phyloP scores from a whole-genome alignment of 2,888 invertebrate species.

The Cylloceria caligata region DNA sequence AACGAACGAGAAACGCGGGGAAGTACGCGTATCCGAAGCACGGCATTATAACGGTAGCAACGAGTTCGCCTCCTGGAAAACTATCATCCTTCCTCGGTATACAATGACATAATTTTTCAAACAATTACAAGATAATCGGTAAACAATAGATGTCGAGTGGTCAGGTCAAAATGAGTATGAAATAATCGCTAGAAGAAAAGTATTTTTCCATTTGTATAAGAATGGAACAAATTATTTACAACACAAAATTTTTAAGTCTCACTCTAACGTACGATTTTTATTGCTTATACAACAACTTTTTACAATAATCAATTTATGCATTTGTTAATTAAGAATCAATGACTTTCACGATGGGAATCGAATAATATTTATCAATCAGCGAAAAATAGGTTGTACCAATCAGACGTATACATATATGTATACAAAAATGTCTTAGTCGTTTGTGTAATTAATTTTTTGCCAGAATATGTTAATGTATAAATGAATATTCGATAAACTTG shows the following conservation, averaged over 20 bases:
- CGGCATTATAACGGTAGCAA: slow-evolving; percentile 43
- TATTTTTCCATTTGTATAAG: neutral
- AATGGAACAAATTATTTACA: too few relatives aligned
- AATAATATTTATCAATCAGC: too few relatives aligned
- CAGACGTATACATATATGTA: too few relatives aligned
- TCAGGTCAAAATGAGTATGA: neutral
- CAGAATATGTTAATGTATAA: neutral
- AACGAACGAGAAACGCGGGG: slow-evolving; percentile 43
- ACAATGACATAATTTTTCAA: slow-evolving; percentile 39
- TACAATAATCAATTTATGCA: too few relatives aligned
- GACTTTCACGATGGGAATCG: too few relatives aligned
- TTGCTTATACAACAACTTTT: too few relatives aligned
- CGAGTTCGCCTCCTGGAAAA: slow-evolving; percentile 29
- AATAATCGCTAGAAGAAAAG: neutral
- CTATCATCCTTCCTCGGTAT: neutral
- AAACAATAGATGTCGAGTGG: slow-evolving; percentile 1
- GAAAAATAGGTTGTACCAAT: too few relatives aligned
- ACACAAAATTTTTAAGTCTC: too few relatives aligned
- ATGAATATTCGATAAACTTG: neutral
- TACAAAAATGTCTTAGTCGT: too few relatives aligned
- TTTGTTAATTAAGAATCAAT: too few relatives aligned
- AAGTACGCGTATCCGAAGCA: slow-evolving; percentile 67
- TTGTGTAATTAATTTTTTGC: too few relatives aligned
- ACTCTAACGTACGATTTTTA: too few relatives aligned
- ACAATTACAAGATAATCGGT: slow-evolving; percentile 37